phyloP scores from a whole-genome alignment of 2,888 invertebrate species.

The Aleiodes leptofemur region DNA sequence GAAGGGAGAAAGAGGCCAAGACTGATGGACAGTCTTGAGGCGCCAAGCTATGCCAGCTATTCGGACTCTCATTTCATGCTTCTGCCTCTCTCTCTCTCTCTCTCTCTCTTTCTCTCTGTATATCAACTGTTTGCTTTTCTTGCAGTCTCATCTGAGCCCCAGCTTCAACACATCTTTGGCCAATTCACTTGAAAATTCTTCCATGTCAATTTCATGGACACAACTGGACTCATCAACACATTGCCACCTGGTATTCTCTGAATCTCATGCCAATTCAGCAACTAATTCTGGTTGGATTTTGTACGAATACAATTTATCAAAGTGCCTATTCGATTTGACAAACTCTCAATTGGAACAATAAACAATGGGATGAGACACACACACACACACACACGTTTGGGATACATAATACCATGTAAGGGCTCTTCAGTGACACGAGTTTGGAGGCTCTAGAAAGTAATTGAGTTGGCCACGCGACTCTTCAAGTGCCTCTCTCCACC shows the following conservation, averaged over 20 bases:
- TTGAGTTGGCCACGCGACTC: slow-evolving; percentile 75
- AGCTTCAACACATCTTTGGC: neutral
- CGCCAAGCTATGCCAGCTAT: slow-evolving; percentile 70
- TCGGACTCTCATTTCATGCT: slow-evolving; percentile 63
- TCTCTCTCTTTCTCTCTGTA: slow-evolving; percentile 6
- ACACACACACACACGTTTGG: slow-evolving; percentile 50
- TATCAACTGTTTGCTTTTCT: slow-evolving; percentile 43
- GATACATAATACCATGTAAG: slow-evolving; percentile 23
- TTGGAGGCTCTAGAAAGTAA: slow-evolving; percentile 71
- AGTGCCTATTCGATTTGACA: slow-evolving; percentile 28
- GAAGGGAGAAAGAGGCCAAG: slow-evolving; percentile 53
- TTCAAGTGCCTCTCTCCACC: slow-evolving; percentile 69
- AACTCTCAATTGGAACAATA: slow-evolving; percentile 5
- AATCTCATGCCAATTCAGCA: neutral
- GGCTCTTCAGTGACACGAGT: slow-evolving; percentile 58
- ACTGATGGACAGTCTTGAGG: slow-evolving; percentile 69
- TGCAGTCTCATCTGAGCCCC: slow-evolving; percentile 48
- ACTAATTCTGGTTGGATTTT: slow-evolving; percentile 6
- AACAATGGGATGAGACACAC: slow-evolving; percentile 56
- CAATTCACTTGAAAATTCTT: slow-evolving; percentile 53
- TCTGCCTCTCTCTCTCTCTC: slow-evolving; percentile 36
- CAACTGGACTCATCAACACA: neutral
- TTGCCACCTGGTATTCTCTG: slow-evolving; percentile 6
- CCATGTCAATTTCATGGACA: slow-evolving; percentile 61
- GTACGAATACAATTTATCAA: slow-evolving; percentile 2